Base-by-base conservation (phyloP, 2,888 invertebrate species). In the Portevinia maculata region DNA sequence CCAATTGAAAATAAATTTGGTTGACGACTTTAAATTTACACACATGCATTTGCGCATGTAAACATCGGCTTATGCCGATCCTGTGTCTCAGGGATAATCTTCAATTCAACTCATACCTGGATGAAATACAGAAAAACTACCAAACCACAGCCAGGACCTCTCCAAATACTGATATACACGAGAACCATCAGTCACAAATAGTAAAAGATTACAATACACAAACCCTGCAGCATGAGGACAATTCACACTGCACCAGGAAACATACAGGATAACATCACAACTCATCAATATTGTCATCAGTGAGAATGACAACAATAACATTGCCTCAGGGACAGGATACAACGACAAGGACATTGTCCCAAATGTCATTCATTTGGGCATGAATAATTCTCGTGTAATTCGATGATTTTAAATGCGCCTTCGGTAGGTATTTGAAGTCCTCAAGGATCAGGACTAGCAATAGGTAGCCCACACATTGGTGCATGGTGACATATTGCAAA, bases 341-440 rank as follows among this genome's bases (percentile, higher is more conserved):
- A 41, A n/a, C 11, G 30, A 46, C 62, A 59, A 28, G 32, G 59
- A 73, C 59, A 52, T 28, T 50, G 21, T 70, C 21, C 59, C 73
- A 53, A 65, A 65, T 79, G 79, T 60, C 73, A 79, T 74, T 67
- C 74, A 48, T 65, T 79, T 67, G 74, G 67, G 74, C 79, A 79
- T 79, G 79, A 79, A 79, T 79, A 79, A 79, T 79, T 79, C 74
- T 67, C 60, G 74, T 79, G 79, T 79, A 79, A 79, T 79, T 79
- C 79, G 74, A 60, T 79, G 73, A 74, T 74, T 74, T 74, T 79
- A 74, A 79, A 79, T 74, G 74, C 65, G 53, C 59, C 69, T 76
- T 69, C 28, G 28, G 50, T 39, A 48, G 28, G 50, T 39, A 48
- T 55, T 59, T 48, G 48, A 19, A n/a, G 74, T 57, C 50, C 73